Base-by-base conservation (phyloP, 2,888 invertebrate species). In the Cephus sareptanus region DNA sequence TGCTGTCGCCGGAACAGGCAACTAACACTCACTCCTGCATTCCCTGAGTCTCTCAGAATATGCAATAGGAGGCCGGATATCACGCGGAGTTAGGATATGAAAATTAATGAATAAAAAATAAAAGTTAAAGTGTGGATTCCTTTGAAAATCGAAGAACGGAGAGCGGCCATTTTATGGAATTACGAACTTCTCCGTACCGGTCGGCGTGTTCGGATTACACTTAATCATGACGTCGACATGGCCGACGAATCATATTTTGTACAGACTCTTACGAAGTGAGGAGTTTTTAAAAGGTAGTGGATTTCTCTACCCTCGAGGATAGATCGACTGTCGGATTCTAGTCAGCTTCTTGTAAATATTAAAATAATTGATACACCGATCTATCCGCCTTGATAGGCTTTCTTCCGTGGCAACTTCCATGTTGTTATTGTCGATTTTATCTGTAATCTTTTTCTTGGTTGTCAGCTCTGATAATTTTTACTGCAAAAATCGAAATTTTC, bases 1-100 rank as follows among this genome's bases (percentile, higher is more conserved):
- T 96, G 71, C 94, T 95, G 11, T 92, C 94, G 70, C 94, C 94
- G 15, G 95, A 94, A 79, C 93, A 95, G 75, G 93, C 94, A 1
- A 94, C 94, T 88, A 94, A 94, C 77, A 94, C 94, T 86, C 94
- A 91, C 80, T 88, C 90, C 79, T 91, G 91, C 83, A 89, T 91
- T 83, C 91, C 91, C 84, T 91, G 91, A 91, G 88, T 80, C 9
- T 71, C 13, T 31, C 71, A 71, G 31, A 31, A 71, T 23, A 3
- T 31, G 12, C 33, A 71, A 31, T 33, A 71, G 34, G 31, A n/a
- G 13, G 31, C 31, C 31, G 78, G 81, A 83, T 56, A 56, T 56
- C 23, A 15, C 81, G 23, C 85, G 81, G 78, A 83, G 81, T 80
- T 85, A 86, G 83, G 81, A 81, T 82, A 84, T 82, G 80, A 69